phyloP scores from a whole-genome alignment of 2,113 vertebrate genomes.

The Scalopus aquaticus region DNA sequence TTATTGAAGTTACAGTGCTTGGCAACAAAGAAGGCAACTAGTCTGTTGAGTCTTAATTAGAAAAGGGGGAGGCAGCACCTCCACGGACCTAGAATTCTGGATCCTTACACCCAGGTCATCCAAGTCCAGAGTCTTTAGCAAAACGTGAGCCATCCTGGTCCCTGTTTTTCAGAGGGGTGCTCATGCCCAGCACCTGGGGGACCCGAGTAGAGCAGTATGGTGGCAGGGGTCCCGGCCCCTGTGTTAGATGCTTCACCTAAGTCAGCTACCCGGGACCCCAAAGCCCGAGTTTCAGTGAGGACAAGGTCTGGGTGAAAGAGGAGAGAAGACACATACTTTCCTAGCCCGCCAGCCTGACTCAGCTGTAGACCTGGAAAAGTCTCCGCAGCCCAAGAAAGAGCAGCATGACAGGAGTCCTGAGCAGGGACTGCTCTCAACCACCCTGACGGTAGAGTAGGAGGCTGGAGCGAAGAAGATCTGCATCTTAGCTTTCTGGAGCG shows the following conservation, averaged over 20 bases:
- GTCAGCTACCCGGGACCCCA: background rate
- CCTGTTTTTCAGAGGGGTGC: background rate
- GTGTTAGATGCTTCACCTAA: background rate
- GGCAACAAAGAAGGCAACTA: constrained; percentile 23
- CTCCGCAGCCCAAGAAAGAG: background rate
- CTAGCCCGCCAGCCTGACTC: background rate
- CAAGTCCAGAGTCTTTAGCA: background rate
- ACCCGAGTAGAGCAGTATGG: background rate
- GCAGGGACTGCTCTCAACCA: background rate
- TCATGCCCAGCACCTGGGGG: background rate
- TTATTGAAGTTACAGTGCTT: constrained; percentile 18
- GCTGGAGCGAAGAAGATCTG: background rate
- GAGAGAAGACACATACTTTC: background rate
- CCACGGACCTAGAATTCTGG: constrained; percentile 28
- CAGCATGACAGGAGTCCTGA: background rate
- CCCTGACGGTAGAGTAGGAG: background rate
- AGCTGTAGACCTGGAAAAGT: background rate
- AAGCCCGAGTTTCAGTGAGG: background rate
- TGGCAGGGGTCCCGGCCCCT: background rate
- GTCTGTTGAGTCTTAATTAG: background rate
- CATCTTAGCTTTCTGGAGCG: background rate
- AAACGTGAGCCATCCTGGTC: constrained; percentile 3
- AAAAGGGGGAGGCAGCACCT: background rate
- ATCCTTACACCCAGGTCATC: constrained; percentile 1
- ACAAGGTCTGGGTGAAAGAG: background rate